phyloP scores from a whole-genome alignment of 2,797 vertebrate species.

The Stomatorhinus walkeri region DNA sequence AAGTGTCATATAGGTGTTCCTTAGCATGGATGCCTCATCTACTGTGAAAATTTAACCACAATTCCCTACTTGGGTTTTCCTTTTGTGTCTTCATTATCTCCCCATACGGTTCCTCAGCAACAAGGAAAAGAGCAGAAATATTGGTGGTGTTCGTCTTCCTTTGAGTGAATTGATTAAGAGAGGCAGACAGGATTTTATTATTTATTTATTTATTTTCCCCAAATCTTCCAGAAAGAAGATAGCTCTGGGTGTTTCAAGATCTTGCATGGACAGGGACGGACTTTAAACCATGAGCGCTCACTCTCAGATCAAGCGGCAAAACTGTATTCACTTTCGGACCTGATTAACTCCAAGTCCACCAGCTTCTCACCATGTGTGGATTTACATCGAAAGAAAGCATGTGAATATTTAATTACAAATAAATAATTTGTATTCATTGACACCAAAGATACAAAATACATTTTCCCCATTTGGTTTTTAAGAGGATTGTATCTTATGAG shows the following conservation, averaged over 20 bases:
- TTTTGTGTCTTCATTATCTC: neutral
- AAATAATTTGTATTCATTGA: neutral
- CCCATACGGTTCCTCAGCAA: neutral
- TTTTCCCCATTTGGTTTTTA: neutral
- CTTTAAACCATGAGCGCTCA: neutral
- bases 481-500: neutral
- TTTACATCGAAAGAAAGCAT: neutral
- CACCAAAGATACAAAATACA: neutral
- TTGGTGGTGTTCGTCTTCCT: neutral
- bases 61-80: neutral
- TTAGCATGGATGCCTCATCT: neutral
- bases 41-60: slow-evolving; percentile 1
- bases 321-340: neutral
- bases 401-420: neutral
- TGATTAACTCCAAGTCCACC: neutral
- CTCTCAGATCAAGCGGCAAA: neutral
- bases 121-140: neutral
- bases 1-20: neutral
- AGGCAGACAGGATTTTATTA: neutral
- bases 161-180: neutral
- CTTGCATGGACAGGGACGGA: neutral
- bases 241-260: neutral
- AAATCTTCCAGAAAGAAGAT: neutral
- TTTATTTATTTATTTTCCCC: neutral
- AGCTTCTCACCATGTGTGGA: neutral